Evolutionary conservation across 2,797 vertebrate species (phyloP).

Genomic region (Euthynnus affinis): DNA sequence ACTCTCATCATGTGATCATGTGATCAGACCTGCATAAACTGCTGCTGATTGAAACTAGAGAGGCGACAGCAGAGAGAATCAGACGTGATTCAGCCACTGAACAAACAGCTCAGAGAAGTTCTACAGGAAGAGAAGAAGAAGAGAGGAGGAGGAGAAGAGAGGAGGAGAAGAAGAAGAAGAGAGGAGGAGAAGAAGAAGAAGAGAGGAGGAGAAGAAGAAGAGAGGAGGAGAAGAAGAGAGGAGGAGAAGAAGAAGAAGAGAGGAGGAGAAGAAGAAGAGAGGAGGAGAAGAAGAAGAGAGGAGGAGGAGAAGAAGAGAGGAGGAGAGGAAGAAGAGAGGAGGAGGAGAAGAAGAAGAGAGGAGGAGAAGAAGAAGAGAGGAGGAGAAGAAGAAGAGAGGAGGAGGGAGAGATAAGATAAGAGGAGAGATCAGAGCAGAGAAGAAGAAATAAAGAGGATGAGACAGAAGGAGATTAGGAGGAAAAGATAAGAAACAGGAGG

Average conservation of each 20-base stretch:
- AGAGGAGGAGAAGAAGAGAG: too few species aligned
- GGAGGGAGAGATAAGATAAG: conserved; percentile 20
- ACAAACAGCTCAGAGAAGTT: conserved; percentile 27
- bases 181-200: too few species aligned
- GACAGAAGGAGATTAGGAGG: conserved; percentile 46
- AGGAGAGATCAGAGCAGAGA: conserved; percentile 18
- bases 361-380: not conserved
- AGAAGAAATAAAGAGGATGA: conserved; percentile 42
- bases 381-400: conserved; percentile 17
- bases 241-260: not conserved
- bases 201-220: too few species aligned
- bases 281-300: too few species aligned
- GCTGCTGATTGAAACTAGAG: not conserved
- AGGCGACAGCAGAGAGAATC: not conserved
- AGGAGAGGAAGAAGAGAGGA: conserved; percentile 37
- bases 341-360: not conserved
- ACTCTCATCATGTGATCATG: too few species aligned
- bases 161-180: not conserved
- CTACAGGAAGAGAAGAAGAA: not conserved
- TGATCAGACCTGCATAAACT: too few species aligned
- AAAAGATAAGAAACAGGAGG: conserved; percentile 29
- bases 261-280: conserved; percentile 14
- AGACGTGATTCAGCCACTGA: not conserved
- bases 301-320: conserved; percentile 37
- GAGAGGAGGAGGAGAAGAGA: not conserved